Percentiles rank a stretch among this genome's conserved stretches.
phyloP scores from a whole-genome alignment of 2,888 invertebrate species.

The Empis livida region DNA sequence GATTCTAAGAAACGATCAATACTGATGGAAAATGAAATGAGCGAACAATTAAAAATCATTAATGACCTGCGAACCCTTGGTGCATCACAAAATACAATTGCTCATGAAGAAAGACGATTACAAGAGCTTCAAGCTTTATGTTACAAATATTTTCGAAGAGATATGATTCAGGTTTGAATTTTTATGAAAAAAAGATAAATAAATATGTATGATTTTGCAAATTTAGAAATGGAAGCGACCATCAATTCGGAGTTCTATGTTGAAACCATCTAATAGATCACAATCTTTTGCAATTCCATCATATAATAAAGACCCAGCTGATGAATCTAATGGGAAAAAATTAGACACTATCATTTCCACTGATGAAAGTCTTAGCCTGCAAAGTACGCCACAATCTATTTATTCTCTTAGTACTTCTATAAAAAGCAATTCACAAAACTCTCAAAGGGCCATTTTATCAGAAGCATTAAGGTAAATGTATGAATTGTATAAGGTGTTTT shows the following conservation, averaged over 20 bases:
- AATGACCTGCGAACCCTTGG: conserved; percentile 81
- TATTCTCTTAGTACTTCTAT: conserved; percentile 60
- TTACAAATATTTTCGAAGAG: conserved; percentile 85
- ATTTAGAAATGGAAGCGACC: conserved; percentile 31
- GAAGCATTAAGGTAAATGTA: conserved; percentile 27
- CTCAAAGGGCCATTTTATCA: conserved; percentile 33
- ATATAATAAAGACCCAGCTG: conserved; percentile 47
- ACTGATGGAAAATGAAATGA: conserved; percentile 93
- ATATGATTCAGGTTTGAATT: conserved; percentile 61
- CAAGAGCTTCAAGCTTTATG: conserved; percentile 89
- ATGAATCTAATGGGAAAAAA: conserved; percentile 33
- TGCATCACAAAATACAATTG: conserved; percentile 80
- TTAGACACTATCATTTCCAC: conserved; percentile 34
- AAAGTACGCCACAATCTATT: conserved; percentile 57
- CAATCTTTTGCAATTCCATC: conserved; percentile 63
- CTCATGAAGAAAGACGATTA: conserved; percentile 80
- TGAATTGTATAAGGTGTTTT: conserved; percentile 2
- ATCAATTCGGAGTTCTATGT: conserved; percentile 35
- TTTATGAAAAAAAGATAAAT: not conserved
- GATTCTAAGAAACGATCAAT: conserved; percentile 79
- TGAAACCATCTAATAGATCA: conserved; percentile 51
- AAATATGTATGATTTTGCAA: not conserved
- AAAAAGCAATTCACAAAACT: conserved; percentile 38
- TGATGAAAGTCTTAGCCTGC: conserved; percentile 30
- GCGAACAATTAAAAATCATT: conserved; percentile 90